These are phyloP conservation scores for Haplochromis vanheusdeni DNA, from an alignment of 2,113 vertebrate species.

Conservation along the genomic window DNA sequence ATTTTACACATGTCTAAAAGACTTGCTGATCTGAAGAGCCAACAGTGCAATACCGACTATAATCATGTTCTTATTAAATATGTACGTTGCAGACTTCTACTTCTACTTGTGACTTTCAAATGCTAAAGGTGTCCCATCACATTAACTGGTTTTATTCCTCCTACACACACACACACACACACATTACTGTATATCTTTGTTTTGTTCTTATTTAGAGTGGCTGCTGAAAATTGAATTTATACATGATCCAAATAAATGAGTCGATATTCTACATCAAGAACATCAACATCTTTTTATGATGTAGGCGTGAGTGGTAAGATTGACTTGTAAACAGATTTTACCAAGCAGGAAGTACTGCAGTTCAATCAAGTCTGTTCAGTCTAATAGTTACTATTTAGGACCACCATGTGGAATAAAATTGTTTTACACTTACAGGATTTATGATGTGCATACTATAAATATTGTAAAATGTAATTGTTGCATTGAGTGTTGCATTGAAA, in stretches of 20 bases:
- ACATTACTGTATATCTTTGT: neutral
- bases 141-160: neutral
- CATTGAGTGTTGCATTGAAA: constrained; percentile 21
- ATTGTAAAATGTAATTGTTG: constrained; percentile 32
- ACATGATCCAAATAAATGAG: neutral
- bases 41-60: constrained; percentile 9
- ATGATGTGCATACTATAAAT: neutral
- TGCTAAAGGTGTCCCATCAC: neutral
- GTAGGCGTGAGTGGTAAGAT: neutral
- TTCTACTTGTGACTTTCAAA: neutral
- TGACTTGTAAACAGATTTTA: neutral
- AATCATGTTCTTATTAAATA: neutral
- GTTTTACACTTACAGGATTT: neutral
- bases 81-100: neutral
- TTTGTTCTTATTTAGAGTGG: neutral
- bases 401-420: neutral
- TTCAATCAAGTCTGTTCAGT: neutral
- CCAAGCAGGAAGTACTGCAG: neutral
- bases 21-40: neutral
- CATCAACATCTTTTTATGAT: neutral
- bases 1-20: constrained; percentile 1
- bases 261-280: neutral
- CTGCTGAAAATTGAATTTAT: neutral
- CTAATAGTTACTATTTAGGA: neutral
- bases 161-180: neutral